Percentiles rank a stretch among this genome's conserved stretches.
Evolutionary conservation across 2,888 invertebrate genomes (phyloP).

Genomic region (Crematogaster levior): DNA sequence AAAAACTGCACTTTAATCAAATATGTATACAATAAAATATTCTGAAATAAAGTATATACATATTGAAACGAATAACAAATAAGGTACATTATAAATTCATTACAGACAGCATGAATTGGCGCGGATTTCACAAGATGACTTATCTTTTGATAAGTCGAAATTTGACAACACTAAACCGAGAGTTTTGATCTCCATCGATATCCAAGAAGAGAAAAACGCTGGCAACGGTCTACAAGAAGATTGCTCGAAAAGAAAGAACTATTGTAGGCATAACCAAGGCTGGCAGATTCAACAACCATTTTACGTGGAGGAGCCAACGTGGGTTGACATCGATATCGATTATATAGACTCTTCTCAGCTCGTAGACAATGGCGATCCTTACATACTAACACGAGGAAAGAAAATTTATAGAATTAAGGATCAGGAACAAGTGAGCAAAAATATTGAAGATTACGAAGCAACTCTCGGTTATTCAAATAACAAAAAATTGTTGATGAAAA

Average conservation of each 20-base stretch:
- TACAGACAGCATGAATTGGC: conserved; percentile 8
- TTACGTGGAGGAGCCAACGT: conserved; percentile 76
- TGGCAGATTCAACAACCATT: conserved; percentile 71
- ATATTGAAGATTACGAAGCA: conserved; percentile 15
- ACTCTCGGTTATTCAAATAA: neutral
- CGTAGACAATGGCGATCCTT: conserved; percentile 68
- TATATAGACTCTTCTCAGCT: conserved; percentile 8
- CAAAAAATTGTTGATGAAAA: conserved; percentile 1
- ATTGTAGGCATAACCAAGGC: conserved; percentile 50
- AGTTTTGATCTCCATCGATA: conserved; percentile 39
- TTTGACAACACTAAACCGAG: conserved; percentile 27
- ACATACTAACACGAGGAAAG: conserved; percentile 77
- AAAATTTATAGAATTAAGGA: conserved; percentile 21
- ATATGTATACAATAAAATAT: neutral
- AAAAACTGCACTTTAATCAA: too few relatives aligned
- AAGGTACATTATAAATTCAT: neutral
- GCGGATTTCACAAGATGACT: neutral
- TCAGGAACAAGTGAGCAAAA: neutral
- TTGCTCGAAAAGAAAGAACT: conserved; percentile 47
- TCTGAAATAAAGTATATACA: too few relatives aligned
- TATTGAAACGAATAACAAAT: neutral
- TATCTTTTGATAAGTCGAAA: conserved; percentile 25
- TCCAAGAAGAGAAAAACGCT: neutral
- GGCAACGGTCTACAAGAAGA: neutral
- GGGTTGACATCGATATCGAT: conserved; percentile 68